Conservation (phyloP, 2,797 vertebrate species). For the Alcedo atthis region DNA sequence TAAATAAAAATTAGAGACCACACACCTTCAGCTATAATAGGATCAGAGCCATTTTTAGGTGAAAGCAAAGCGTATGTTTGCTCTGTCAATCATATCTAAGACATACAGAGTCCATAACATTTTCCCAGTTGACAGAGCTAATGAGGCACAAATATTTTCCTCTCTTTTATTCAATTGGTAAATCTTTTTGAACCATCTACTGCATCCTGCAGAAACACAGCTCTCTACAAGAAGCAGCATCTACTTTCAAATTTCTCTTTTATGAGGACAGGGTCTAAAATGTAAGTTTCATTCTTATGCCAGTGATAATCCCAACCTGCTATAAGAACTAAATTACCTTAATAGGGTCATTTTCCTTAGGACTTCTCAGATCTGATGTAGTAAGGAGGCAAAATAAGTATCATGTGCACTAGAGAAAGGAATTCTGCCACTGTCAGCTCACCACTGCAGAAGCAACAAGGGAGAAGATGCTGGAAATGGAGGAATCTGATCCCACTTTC, state of each 20-base stretch:
- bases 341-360: background rate
- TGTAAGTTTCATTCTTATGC: background rate
- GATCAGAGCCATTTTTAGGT: background rate
- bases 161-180: background rate
- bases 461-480: background rate
- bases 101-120: background rate
- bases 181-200: background rate
- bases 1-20: background rate
- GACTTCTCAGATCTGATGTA: background rate
- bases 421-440: background rate
- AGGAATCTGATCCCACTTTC: background rate
- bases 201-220: background rate
- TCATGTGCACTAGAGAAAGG: fast-evolving
- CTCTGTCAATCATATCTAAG: background rate
- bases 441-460: background rate
- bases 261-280: background rate
- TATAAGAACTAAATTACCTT: background rate
- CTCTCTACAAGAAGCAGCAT: background rate
- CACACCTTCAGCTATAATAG: background rate
- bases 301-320: background rate
- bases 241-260: background rate
- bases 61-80: background rate
- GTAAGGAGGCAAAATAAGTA: background rate
- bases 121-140: background rate
- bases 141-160: background rate